Conservation (phyloP, 2,888 invertebrate genomes). For the Reticulitermes lucifugus region DNA sequence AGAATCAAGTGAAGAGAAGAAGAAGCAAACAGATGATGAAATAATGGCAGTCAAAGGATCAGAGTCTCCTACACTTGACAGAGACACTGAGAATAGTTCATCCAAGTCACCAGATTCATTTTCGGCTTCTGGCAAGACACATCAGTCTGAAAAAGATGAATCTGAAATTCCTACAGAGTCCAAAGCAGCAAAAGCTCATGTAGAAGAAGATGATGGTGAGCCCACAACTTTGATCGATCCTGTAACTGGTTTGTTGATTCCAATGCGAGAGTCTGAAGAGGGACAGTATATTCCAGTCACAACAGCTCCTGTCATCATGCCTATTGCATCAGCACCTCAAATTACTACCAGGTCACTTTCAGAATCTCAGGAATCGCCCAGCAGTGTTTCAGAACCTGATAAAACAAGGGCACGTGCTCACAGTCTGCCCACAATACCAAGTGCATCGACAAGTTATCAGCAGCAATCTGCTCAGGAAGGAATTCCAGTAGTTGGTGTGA, state of each 20-base stretch:
- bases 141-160: background rate
- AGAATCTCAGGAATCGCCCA: slow-evolving; percentile 25
- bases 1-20: slow-evolving; percentile 64
- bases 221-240: slow-evolving; percentile 79
- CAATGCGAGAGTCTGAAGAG: slow-evolving; percentile 78
- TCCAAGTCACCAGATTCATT: slow-evolving; percentile 56
- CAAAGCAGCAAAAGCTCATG: slow-evolving; percentile 50
- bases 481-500: slow-evolving; percentile 44
- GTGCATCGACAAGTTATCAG: slow-evolving; percentile 25
- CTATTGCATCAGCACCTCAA: slow-evolving; percentile 30
- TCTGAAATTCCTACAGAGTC: slow-evolving; percentile 35
- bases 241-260: slow-evolving; percentile 77
- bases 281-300: slow-evolving; percentile 73
- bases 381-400: background rate
- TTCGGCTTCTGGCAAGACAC: slow-evolving; percentile 28
- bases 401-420: background rate
- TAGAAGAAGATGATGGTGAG: slow-evolving; percentile 63
- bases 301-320: slow-evolving; percentile 39
- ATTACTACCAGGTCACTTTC: slow-evolving; percentile 6
- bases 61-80: slow-evolving; percentile 56
- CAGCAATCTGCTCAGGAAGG: slow-evolving; percentile 3
- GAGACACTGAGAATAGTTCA: slow-evolving; percentile 42
- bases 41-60: slow-evolving; percentile 43
- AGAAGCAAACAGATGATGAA: slow-evolving; percentile 31
- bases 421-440: slow-evolving; percentile 9